Evolutionary conservation across 2,113 vertebrate genomes (phyloP), one percentile per base, ranked within the genome.

Genomic region (Anguilla japonica): DNA sequence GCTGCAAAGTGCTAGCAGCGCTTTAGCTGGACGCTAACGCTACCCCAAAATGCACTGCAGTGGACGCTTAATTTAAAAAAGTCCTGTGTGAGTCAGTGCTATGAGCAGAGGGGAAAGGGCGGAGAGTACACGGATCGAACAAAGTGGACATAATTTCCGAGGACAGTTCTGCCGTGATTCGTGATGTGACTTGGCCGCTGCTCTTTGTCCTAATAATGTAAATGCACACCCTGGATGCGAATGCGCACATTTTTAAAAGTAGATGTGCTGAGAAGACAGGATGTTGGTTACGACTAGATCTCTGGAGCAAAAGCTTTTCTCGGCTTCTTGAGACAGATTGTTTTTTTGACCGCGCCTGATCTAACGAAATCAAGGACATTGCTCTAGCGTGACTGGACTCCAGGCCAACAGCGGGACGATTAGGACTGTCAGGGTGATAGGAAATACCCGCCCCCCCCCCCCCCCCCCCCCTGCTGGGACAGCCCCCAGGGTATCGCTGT

Each of bases 331-430:
- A 84, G 67, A 26, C 29, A 50, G 43, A 46, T 84, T 57, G 26
- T 82, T 75, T 34, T 34, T 34, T 34, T 79, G 83, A 85, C 85
- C 79, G 82, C 81, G n/a, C 85, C 34, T 39, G 57, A 39, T 57
- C 18, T 79, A 80, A 83, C n/a, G 41, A 79, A 81, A 85, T 90
- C 81, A 87, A 29, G 88, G 90, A 90, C 88, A 83, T 75, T 89
- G 84, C 87, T 85, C 50, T 87, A 90, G 88, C 88, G 60, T 91
- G 89, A 92, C 88, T 57, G 2, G 56, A 78, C 79, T 87, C 88
- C 87, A 88, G 87, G 88, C 88, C 88, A 86, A 83, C 20, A 41
- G 75, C 71, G 83, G 86, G 86, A 75, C 50, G 50, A 84, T 89
- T 88, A 84, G 63, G 34, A 90, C 57, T 83, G 56, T 50, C 83